phyloP scores from a whole-genome alignment of 2,797 vertebrate genomes.

The Molossus alvarezi region DNA sequence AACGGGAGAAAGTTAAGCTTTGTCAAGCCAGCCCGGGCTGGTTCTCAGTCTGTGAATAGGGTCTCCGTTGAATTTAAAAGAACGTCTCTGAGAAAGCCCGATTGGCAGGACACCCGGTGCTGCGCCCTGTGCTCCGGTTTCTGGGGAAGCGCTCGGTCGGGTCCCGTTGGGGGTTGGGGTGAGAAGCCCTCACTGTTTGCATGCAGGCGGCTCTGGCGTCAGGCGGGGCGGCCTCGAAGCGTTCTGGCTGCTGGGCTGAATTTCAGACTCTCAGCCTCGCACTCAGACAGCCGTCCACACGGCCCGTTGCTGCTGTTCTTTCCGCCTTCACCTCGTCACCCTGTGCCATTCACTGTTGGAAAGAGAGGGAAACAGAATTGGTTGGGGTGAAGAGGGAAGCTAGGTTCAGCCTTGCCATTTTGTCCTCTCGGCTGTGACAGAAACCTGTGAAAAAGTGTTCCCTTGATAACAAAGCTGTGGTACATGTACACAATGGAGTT shows the following conservation, averaged over 20 bases:
- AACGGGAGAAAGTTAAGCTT: not conserved
- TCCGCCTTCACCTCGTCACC: conserved; percentile 7
- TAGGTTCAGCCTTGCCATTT: not conserved
- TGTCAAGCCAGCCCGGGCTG: not conserved
- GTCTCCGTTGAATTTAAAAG: not conserved
- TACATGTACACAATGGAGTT: no score
- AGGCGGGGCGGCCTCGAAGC: not conserved
- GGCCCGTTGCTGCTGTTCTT: not conserved
- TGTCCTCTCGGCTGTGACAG: not conserved
- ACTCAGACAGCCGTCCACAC: not conserved
- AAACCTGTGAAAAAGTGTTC: not conserved
- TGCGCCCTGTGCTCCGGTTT: not conserved
- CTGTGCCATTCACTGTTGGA: conserved; percentile 12
- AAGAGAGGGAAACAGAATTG: not conserved
- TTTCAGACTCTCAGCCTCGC: not conserved
- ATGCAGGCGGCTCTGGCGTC: not conserved
- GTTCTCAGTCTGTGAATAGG: not conserved
- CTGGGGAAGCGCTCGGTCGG: not conserved
- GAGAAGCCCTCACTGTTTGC: not conserved
- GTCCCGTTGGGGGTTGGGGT: accelerated
- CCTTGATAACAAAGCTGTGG: no score
- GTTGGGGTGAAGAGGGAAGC: not conserved
- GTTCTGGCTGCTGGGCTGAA: not conserved
- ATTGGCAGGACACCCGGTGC: accelerated
- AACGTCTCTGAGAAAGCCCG: not conserved